Percentiles rank a stretch among this genome's conserved stretches.
Evolutionary conservation across 2,113 vertebrate species (phyloP).

Genomic region (Stictonetta naevosa): DNA sequence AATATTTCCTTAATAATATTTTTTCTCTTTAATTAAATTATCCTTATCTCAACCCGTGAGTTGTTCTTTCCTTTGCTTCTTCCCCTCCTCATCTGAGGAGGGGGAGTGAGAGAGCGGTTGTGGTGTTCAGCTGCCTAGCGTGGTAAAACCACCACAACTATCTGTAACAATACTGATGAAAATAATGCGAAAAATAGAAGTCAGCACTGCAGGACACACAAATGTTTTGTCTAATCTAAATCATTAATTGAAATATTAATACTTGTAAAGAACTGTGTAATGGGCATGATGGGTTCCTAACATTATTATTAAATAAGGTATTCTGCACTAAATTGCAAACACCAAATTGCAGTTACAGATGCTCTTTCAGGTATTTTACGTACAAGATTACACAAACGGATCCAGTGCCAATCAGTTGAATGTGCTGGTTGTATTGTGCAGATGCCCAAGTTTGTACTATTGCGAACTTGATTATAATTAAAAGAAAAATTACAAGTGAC

Average conservation of each 20-base stretch:
- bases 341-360: background rate
- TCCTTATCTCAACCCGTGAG: too few species aligned
- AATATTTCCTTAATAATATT: too few species aligned
- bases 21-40: too few species aligned
- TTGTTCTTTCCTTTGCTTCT: too few species aligned
- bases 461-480: background rate
- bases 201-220: fast-evolving
- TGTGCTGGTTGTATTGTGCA: background rate
- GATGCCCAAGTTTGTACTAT: background rate
- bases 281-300: background rate
- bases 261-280: background rate
- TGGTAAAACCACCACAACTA: too few species aligned
- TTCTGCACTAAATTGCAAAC: background rate
- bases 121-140: too few species aligned
- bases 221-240: fast-evolving
- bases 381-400: background rate
- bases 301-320: background rate
- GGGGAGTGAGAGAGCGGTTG: too few species aligned
- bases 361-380: background rate
- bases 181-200: background rate
- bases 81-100: too few species aligned
- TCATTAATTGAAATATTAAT: too few species aligned
- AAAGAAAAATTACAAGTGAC: background rate
- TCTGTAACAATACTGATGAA: background rate
- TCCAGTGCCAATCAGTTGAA: background rate